Conservation (phyloP, 2,888 invertebrate genomes). For the Chrysolina americana region DNA sequence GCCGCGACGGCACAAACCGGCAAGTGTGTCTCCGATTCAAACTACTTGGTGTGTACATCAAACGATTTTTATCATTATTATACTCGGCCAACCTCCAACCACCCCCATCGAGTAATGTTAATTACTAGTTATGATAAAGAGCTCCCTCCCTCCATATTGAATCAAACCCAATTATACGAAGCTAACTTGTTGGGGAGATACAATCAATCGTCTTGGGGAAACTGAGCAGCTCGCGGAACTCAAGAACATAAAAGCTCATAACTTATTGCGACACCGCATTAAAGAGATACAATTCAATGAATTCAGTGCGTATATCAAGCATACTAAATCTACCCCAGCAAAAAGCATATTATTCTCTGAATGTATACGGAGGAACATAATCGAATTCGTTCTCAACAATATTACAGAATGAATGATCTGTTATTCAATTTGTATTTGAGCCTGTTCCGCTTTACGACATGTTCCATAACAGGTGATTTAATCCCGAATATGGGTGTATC, state of each 20-base stretch:
- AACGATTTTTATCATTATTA: background rate
- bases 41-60: too few relatives aligned
- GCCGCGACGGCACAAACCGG: too few relatives aligned
- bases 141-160: background rate
- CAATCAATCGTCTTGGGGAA: background rate
- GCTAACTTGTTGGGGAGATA: background rate
- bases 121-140: background rate
- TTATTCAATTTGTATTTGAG: background rate
- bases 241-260: background rate
- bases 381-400: background rate
- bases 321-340: background rate
- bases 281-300: constrained; percentile 4
- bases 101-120: background rate
- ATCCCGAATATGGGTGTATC: background rate
- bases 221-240: background rate
- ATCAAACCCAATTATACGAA: background rate
- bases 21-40: too few relatives aligned
- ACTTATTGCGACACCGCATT: constrained; percentile 13
- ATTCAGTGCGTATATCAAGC: background rate
- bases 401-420: background rate
- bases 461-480: background rate
- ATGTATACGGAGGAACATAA: background rate
- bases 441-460: background rate
- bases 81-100: background rate
- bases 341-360: background rate